phyloP scores from a whole-genome alignment of 2,888 invertebrate species.

The Clivina fossor region DNA sequence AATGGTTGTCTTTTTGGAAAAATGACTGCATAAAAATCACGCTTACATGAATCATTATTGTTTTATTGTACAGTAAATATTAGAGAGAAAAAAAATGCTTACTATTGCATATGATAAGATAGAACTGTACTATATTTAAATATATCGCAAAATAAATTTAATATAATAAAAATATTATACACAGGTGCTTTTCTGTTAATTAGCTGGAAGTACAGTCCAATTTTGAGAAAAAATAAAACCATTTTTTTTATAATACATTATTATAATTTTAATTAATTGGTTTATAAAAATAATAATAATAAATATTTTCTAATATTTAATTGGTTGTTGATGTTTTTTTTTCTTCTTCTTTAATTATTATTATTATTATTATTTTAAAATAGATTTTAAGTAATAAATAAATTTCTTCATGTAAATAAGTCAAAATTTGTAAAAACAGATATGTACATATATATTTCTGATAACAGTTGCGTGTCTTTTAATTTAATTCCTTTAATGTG shows the following conservation, averaged over 20 bases:
- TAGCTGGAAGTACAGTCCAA: slow-evolving; percentile 23
- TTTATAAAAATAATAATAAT: neutral
- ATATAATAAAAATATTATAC: too few species aligned
- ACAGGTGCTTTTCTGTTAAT: slow-evolving; percentile 30
- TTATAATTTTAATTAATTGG: neutral
- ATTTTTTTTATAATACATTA: neutral
- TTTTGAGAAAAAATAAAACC: neutral
- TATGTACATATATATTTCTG: slow-evolving; percentile 12
- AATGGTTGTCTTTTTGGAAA: slow-evolving; percentile 6
- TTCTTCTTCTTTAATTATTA: neutral
- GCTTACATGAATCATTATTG: slow-evolving; percentile 29
- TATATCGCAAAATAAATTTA: slow-evolving; percentile 24
- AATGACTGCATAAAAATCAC: slow-evolving; percentile 31
- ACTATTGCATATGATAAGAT: slow-evolving; percentile 26
- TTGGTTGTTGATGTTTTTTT: neutral
- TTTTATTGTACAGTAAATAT: slow-evolving; percentile 31
- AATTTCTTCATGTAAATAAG: slow-evolving; percentile 23
- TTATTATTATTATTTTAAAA: neutral
- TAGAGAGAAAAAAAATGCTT: slow-evolving; percentile 25
- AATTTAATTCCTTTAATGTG: slow-evolving; percentile 12
- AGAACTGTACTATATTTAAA: slow-evolving; percentile 32
- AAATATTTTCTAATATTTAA: neutral
- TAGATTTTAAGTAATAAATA: slow-evolving; percentile 9
- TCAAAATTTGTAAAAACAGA: slow-evolving; percentile 21
- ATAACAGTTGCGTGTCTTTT: slow-evolving; percentile 6